Conservation (phyloP, 1,140 invertebrate species). For the Drosophila trapezifrons region DNA sequence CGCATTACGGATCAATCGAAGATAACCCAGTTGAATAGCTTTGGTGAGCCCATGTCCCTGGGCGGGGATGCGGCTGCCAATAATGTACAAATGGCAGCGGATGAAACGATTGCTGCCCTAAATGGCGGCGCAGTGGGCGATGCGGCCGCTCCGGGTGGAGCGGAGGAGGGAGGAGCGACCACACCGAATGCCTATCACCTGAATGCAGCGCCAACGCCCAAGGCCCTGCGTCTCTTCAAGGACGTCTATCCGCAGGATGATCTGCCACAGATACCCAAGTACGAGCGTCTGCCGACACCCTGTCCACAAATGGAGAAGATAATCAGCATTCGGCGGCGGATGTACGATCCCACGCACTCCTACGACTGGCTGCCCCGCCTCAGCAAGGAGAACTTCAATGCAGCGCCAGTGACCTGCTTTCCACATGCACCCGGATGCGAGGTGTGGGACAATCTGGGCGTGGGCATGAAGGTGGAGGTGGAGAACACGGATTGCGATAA, state of each 20-base stretch:
- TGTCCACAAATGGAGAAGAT: constrained; percentile 85
- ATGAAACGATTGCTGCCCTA: constrained; percentile 66
- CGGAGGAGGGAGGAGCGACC: constrained; percentile 40
- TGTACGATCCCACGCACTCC: constrained; percentile 88
- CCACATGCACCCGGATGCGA: constrained; percentile 95
- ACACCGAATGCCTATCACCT: constrained; percentile 38
- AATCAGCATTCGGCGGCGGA: constrained; percentile 85
- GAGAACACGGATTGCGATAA: constrained; percentile 95
- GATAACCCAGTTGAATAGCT: constrained; percentile 80
- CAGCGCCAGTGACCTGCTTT: constrained; percentile 95
- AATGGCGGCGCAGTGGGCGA: constrained; percentile 70
- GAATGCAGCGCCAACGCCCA: constrained; percentile 60
- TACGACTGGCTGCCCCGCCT: constrained; percentile 94
- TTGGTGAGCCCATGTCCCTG: constrained; percentile 73
- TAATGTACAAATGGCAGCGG: constrained; percentile 69
- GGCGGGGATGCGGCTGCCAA: constrained; percentile 69
- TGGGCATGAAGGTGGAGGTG: constrained; percentile 98
- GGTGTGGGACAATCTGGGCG: constrained; percentile 96
- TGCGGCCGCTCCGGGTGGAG: constrained; percentile 45
- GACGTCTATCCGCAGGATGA: constrained; percentile 85
- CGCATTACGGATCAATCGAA: constrained; percentile 82
- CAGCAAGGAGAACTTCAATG: constrained; percentile 90
- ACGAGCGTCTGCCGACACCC: constrained; percentile 72
- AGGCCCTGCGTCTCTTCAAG: constrained; percentile 70
- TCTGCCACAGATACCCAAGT: constrained; percentile 84